Percentiles rank a stretch among this genome's conserved stretches.
Evolutionary conservation across 2,797 vertebrate species (phyloP).

Genomic region (Anomalospiza imberbis): DNA sequence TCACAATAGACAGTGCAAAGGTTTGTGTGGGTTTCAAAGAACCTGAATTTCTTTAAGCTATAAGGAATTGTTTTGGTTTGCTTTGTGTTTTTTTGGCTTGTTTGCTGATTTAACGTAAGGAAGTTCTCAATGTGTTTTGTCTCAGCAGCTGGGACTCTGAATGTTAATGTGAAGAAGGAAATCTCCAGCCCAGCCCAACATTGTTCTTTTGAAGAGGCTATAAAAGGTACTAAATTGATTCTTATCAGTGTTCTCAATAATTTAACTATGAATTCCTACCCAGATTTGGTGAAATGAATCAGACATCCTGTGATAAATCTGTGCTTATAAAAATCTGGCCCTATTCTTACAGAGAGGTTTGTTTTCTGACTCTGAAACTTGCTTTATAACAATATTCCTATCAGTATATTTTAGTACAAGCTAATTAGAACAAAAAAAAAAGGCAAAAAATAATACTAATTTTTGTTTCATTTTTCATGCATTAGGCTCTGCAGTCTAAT

Average conservation of each 20-base stretch:
- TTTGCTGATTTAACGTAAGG: constrained; percentile 38
- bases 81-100: neutral
- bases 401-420: neutral
- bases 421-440: neutral
- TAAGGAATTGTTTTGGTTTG: neutral
- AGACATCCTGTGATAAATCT: neutral
- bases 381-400: neutral
- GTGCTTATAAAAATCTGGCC: neutral
- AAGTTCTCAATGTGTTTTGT: constrained; percentile 58
- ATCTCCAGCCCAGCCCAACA: constrained; percentile 86
- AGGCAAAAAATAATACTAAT: neutral
- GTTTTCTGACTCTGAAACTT: neutral
- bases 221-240: constrained; percentile 85
- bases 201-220: constrained; percentile 92
- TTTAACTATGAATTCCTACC: constrained; percentile 27
- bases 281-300: constrained; percentile 11
- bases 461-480: neutral
- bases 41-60: neutral
- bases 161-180: constrained; percentile 94
- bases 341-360: neutral
- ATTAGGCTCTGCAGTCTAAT: neutral
- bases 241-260: constrained; percentile 54
- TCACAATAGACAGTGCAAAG: neutral
- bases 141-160: constrained; percentile 79
- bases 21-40: constrained; percentile 1